phyloP scores from a whole-genome alignment of 1,140 invertebrate species.

The Sinonovacula constricta region DNA sequence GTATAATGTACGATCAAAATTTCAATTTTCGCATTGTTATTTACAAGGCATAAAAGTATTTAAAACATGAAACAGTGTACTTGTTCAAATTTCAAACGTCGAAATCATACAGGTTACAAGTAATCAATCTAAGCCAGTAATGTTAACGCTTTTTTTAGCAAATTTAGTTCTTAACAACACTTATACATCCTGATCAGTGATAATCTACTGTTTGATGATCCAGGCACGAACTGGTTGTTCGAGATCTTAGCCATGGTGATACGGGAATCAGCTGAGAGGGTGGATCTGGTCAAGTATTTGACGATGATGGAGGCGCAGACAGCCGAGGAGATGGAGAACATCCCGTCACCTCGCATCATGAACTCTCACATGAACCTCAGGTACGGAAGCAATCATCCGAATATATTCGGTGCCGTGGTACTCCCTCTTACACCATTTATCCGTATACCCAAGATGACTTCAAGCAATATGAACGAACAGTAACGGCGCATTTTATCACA shows the following conservation, averaged over 20 bases:
- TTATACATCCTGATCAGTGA: no score
- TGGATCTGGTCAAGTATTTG: not conserved
- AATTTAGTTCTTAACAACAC: not conserved
- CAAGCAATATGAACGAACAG: no score
- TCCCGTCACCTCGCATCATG: no score
- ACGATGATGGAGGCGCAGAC: constrained; percentile 7
- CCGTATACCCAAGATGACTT: no score
- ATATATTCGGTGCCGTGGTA: no score
- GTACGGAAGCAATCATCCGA: no score
- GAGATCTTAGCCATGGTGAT: constrained; percentile 2
- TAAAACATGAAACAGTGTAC: not conserved
- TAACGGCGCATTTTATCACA: no score
- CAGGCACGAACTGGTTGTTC: constrained; percentile 18
- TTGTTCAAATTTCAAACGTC: not conserved
- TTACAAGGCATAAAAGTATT: not conserved
- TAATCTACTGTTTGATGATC: not conserved
- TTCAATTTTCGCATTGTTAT: not conserved
- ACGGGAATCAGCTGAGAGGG: not conserved
- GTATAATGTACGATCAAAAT: not conserved
- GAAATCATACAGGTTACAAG: not conserved
- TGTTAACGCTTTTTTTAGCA: not conserved
- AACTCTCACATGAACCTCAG: no score
- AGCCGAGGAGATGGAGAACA: no score
- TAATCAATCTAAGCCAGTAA: not conserved
- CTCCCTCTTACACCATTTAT: no score